These are phyloP conservation scores for Petaurus breviceps DNA, from an alignment of 2,113 vertebrate species.

Conservation along the genomic window DNA sequence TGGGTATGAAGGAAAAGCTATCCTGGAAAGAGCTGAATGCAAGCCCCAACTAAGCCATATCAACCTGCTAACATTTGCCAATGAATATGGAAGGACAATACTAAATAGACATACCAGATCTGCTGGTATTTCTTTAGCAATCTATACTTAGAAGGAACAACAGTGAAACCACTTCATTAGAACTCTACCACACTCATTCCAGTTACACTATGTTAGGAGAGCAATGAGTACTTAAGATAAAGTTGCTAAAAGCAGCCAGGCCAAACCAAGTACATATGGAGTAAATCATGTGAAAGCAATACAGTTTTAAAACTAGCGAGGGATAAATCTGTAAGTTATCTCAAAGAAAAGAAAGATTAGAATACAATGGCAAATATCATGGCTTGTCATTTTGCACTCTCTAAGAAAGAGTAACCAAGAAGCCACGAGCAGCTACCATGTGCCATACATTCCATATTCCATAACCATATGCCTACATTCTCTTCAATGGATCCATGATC, in stretches of 20 bases:
- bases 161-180: not conserved
- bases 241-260: not conserved
- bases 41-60: not conserved
- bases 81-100: not conserved
- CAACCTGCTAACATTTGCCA: not conserved
- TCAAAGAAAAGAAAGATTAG: not conserved
- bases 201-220: not conserved
- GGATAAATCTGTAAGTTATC: not conserved
- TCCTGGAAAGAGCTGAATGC: not conserved
- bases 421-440: not conserved
- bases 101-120: not conserved
- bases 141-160: not conserved
- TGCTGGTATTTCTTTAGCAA: not conserved
- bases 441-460: not conserved
- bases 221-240: not conserved
- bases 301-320: not conserved
- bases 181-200: not conserved
- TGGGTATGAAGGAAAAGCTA: not conserved
- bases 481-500: not conserved
- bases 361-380: not conserved
- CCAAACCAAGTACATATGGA: not conserved
- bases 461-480: not conserved
- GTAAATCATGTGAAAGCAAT: not conserved
- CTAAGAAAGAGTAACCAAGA: not conserved
- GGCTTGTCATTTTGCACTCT: not conserved